Percentiles rank a stretch among this genome's conserved stretches.
phyloP scores from a whole-genome alignment of 2,888 invertebrate species.

The Stramonita haemastoma region DNA sequence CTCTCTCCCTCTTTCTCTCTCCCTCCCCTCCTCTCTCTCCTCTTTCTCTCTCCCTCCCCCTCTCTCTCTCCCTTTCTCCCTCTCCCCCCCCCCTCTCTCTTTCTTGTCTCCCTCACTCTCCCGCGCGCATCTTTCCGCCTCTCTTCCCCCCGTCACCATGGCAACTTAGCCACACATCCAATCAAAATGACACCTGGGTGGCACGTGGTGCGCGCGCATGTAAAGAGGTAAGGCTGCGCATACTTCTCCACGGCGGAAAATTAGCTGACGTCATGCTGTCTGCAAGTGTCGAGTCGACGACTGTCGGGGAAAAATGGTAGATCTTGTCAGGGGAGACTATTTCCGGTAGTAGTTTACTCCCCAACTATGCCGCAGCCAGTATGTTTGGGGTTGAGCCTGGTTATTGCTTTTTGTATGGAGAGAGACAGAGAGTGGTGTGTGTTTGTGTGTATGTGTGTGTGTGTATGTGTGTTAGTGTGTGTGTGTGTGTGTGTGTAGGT shows the following conservation, averaged over 20 bases:
- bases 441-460: neutral
- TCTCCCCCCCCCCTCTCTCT: neutral
- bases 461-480: slow-evolving; percentile 18
- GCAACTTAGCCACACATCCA: neutral
- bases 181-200: neutral
- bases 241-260: neutral
- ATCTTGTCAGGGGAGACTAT: too few species aligned
- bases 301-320: too few species aligned
- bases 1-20: neutral
- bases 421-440: neutral
- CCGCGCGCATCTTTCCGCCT: neutral
- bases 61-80: neutral
- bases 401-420: too few species aligned
- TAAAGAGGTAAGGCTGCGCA: neutral
- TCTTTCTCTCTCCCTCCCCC: neutral
- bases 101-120: neutral
- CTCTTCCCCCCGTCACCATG: neutral
- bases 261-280: slow-evolving; percentile 10
- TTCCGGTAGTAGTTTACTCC: too few species aligned
- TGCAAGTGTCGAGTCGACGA: neutral
- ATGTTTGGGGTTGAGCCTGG: too few species aligned
- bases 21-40: neutral
- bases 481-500: slow-evolving; percentile 19
- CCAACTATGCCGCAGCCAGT: too few species aligned
- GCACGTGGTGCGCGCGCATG: neutral